Base-by-base conservation (phyloP, 2,113 vertebrate genomes). In the Gymnobelideus leadbeateri region DNA sequence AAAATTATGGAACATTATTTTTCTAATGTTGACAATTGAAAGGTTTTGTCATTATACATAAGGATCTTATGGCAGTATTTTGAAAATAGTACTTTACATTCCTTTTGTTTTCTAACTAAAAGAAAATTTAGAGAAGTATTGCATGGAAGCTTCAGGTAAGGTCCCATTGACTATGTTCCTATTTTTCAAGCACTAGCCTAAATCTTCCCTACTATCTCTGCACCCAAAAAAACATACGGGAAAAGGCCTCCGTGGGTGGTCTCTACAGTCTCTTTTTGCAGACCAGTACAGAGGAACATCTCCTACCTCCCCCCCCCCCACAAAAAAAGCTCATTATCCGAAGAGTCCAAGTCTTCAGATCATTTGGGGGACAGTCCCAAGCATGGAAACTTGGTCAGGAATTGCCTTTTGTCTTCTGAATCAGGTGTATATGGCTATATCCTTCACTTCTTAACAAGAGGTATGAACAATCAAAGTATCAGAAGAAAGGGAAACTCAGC, bases 51-150 rank as follows among this genome's bases (percentile, higher is more conserved):
- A 49, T 49, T 49, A 49, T 84, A 95, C 51, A 93, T 21, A 91
- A 54, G 93, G 51, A 92, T 95, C 2, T 1, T 61, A 54, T 97
- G 51, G 89, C 90, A 89, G 28, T 28, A 92, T 92, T 51, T 95
- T 95, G 23, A 24, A 91, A 93, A 47, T 57, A 93, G 7, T 92
- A 25, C 10, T 2, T 51, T 96, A 84, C 19, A n/a, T 68, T 94
- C 89, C 26, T 93, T 95, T 94, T 93, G 92, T 94, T 92, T 95
- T 95, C 93, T 47, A 91, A 93, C 92, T 91, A 90, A 25, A 92
- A 90, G 57, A 12, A 92, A 94, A 53, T 84, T 8, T 47, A n/a
- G 46, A 53, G 7, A 92, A 5, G 89, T 93, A 24, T 0, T 53
- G 1, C 89, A 43, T 84, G 68, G 25, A 84, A 84, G 68, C n/a